phyloP scores from a whole-genome alignment of 2,113 vertebrate species.

The Macrotis lagotis region DNA sequence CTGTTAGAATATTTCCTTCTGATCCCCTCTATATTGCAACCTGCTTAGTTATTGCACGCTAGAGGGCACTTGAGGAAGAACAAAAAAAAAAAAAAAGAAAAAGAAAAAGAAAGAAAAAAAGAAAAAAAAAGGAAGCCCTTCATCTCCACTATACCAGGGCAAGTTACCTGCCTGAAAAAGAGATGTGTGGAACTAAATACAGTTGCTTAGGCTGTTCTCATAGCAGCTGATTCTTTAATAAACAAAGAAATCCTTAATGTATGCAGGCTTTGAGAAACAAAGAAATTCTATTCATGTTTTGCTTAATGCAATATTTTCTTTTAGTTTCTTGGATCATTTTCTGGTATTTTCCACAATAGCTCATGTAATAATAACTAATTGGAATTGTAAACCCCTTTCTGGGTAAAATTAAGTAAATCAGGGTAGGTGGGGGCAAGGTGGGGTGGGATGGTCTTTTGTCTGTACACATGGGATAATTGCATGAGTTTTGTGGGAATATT shows the following conservation, averaged over 20 bases:
- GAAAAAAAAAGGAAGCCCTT: slow-evolving; percentile 56
- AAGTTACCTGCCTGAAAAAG: slow-evolving; percentile 42
- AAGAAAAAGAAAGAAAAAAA: slow-evolving; percentile 74
- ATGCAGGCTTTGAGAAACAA: slow-evolving; percentile 47
- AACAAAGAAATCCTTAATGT: slow-evolving; percentile 43
- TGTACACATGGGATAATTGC: not conserved
- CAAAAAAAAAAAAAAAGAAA: slow-evolving; percentile 64
- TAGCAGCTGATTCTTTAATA: slow-evolving; percentile 33
- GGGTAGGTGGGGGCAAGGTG: not conserved
- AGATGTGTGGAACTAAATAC: slow-evolving; percentile 41
- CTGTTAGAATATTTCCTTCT: slow-evolving; percentile 34
- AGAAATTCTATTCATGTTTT: slow-evolving; percentile 23
- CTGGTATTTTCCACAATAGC: slow-evolving; percentile 45
- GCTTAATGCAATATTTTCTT: slow-evolving; percentile 51
- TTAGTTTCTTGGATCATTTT: slow-evolving; percentile 42
- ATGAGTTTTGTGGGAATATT: not conserved
- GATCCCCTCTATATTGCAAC: slow-evolving; percentile 65
- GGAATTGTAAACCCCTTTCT: slow-evolving; percentile 59
- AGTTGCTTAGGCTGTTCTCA: slow-evolving; percentile 23
- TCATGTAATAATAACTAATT: slow-evolving; percentile 67
- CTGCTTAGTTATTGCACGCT: slow-evolving; percentile 87
- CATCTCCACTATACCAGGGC: not conserved
- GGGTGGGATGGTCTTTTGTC: not conserved
- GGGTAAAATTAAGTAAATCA: slow-evolving; percentile 38
- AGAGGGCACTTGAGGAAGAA: slow-evolving; percentile 93